Conservation (phyloP, 2,888 invertebrate species). For the Scaptomyza parva region DNA sequence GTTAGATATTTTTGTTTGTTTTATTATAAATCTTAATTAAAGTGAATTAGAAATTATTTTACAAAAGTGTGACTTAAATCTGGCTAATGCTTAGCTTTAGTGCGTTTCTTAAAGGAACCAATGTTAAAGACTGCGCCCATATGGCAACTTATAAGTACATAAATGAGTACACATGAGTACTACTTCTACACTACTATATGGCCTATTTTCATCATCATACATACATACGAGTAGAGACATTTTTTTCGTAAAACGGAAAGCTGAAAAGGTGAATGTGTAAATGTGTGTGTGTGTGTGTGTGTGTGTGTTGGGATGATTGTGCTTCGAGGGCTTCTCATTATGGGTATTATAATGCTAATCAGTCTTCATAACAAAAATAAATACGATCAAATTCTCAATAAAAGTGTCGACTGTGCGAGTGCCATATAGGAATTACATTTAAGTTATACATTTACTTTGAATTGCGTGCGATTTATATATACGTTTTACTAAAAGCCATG, state of each 20-base stretch:
- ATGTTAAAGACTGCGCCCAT: constrained; percentile 62
- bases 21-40: constrained; percentile 42
- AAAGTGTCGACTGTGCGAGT: constrained; percentile 38
- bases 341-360: constrained; percentile 73
- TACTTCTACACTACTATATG: constrained; percentile 27
- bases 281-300: no score
- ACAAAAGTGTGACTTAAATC: constrained; percentile 67
- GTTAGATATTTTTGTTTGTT: constrained; percentile 9
- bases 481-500: constrained; percentile 40
- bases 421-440: constrained; percentile 44
- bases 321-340: constrained; percentile 26
- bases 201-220: constrained; percentile 26
- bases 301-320: constrained; percentile 16
- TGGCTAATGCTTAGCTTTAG: constrained; percentile 59
- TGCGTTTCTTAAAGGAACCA: constrained; percentile 75
- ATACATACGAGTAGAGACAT: constrained; percentile 10
- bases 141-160: constrained; percentile 32
- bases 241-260: constrained; percentile 17
- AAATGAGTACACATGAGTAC: constrained; percentile 28
- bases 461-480: constrained; percentile 25
- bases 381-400: constrained; percentile 41
- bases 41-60: constrained; percentile 71
- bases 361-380: constrained; percentile 77
- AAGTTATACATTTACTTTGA: constrained; percentile 18
- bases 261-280: constrained; percentile 11